Conservation (phyloP, 2,797 vertebrate genomes). For the Bovichtus variegatus region DNA sequence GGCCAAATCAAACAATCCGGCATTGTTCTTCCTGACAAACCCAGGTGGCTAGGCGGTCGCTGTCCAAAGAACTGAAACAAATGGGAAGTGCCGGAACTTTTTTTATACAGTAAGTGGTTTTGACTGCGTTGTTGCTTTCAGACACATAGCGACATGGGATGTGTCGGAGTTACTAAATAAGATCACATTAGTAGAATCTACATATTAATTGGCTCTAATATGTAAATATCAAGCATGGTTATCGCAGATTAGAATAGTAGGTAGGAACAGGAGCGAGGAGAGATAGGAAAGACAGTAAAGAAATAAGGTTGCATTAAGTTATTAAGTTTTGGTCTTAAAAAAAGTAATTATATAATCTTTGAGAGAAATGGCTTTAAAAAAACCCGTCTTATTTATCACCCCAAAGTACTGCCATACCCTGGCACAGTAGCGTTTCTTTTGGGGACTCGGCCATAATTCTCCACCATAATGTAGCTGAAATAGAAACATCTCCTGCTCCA, state of each 20-base stretch:
- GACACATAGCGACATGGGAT: slow-evolving; percentile 1
- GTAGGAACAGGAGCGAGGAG: background rate
- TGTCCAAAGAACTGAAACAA: background rate
- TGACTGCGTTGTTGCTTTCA: background rate
- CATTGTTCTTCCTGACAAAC: background rate
- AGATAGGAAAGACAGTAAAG: background rate
- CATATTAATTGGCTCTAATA: slow-evolving; percentile 33
- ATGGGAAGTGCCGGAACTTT: too few relatives aligned
- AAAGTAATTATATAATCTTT: background rate
- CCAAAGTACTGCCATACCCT: background rate
- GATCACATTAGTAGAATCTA: slow-evolving; percentile 12
- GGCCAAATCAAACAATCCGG: slow-evolving; percentile 16
- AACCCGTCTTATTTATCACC: background rate
- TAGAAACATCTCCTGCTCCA: background rate
- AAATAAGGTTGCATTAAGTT: background rate
- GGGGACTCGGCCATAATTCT: background rate
- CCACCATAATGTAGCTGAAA: background rate
- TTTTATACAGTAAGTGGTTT: background rate
- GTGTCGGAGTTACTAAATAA: background rate
- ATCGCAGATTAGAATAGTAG: slow-evolving; percentile 1
- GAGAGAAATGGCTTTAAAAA: background rate
- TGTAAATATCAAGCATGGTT: slow-evolving; percentile 24
- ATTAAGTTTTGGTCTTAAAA: background rate
- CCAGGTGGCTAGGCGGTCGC: background rate
- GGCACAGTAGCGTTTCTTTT: slow-evolving; percentile 8